Evolutionary conservation across 1,140 invertebrate genomes (phyloP), one percentile per base, ranked within the genome.

Genomic region (Nasonia giraulti): DNA sequence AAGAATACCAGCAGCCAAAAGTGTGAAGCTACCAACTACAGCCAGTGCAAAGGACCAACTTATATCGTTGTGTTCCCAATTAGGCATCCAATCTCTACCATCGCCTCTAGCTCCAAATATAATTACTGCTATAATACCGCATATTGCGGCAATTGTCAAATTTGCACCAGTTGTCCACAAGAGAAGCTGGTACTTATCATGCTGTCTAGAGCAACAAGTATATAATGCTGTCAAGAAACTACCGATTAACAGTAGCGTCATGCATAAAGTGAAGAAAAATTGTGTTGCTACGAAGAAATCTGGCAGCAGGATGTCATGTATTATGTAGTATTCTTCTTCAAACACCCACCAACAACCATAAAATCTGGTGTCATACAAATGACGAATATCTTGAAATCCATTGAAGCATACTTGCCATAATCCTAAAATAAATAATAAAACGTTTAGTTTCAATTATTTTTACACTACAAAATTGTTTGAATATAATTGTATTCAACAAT

Each of bases 31-130:
- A 31, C 97, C 97, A 23, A 98, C 92, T 12, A 97, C 96, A 62
- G 95, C 97, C 27, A 99, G 92, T 7, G 97, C 98, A 93, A 96
- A 99, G 2, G 98, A 98, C 98, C 98, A 99, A 4, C 98, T 96
- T n/a, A 99, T 94, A 90, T 98, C 96, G 93, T 99, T 99, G 89
- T 98, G 97, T 88, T 99, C 97, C 95, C 98, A 99, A 89, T 98
- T 95, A 0, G 98, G 98, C 97, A 99, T 98, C 98, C 98, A 99
- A 89, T 97, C 97, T 37, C 98, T 93, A 2, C 97, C 96, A 92
- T 99, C 97, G 14, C 98, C 98, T 89, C 96, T 94, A 1, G 96
- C 95, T 44, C 98, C 98, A 93, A 99, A 99, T 37, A 96, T 95
- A 62, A 96, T 94, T 6, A 96, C 93, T 2, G 96, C 93, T 55